Evolutionary conservation across 2,113 vertebrate species (phyloP).

Genomic region (Rhinoptilus africanus): DNA sequence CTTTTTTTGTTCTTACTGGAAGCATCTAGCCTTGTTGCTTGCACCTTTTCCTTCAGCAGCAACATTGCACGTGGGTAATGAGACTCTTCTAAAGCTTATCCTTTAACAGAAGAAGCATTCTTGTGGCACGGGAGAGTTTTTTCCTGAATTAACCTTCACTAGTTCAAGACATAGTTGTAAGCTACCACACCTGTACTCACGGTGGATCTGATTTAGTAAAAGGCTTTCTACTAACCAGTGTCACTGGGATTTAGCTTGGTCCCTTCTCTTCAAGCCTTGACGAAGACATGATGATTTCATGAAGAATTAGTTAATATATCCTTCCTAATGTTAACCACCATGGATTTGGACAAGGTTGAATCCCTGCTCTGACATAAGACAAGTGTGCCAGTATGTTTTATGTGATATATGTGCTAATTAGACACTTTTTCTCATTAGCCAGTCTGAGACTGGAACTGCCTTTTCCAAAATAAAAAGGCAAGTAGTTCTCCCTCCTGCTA

Average conservation of each 20-base stretch:
- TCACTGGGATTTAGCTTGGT: neutral
- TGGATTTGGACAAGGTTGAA: neutral
- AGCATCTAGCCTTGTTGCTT: neutral
- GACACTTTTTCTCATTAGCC: neutral
- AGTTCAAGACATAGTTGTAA: neutral
- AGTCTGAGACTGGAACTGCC: neutral
- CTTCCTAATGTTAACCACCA: neutral
- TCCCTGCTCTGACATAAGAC: neutral
- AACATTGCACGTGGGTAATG: neutral
- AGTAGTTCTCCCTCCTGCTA: neutral
- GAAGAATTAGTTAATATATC: neutral
- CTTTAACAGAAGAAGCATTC: neutral
- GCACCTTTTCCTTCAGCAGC: neutral
- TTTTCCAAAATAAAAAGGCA: neutral
- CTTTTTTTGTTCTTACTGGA: neutral
- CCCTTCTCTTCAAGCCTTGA: neutral
- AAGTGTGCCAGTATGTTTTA: neutral
- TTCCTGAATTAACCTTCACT: neutral
- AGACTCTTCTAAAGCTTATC: neutral
- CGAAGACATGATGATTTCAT: neutral
- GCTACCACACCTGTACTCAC: neutral
- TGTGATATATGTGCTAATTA: constrained; percentile 1
- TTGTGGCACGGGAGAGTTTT: neutral
- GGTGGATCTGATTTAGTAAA: neutral
- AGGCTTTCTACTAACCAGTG: neutral